Conservation (phyloP, 2,888 invertebrate species). For the Girardia tigrina region DNA sequence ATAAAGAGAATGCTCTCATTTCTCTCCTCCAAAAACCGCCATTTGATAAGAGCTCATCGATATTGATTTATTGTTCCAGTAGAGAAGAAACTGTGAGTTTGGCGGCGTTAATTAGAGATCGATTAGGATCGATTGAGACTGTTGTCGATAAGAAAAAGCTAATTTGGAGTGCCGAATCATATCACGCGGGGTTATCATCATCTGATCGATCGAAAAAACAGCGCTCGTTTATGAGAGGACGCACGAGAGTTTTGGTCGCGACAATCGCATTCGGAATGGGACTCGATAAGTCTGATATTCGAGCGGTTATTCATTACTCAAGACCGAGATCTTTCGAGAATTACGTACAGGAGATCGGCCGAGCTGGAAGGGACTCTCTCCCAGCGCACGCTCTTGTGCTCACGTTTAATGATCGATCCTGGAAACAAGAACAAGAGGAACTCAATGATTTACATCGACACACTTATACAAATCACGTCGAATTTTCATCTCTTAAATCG, state of each 20-base stretch:
- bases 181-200: slow-evolving; percentile 78
- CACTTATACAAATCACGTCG: slow-evolving; percentile 72
- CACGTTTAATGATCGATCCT: background rate
- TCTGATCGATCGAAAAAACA: slow-evolving; percentile 69
- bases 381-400: slow-evolving; percentile 50
- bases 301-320: slow-evolving; percentile 52
- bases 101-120: slow-evolving; percentile 66
- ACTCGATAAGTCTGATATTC: slow-evolving; percentile 52
- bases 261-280: slow-evolving; percentile 54
- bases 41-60: slow-evolving; percentile 59
- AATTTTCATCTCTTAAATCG: slow-evolving; percentile 68
- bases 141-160: background rate
- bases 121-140: slow-evolving; percentile 55
- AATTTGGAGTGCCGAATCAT: slow-evolving; percentile 58
- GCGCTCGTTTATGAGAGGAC: slow-evolving; percentile 61
- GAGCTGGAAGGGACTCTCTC: slow-evolving; percentile 52
- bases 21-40: slow-evolving; percentile 59
- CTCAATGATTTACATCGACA: slow-evolving; percentile 71
- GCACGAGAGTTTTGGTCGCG: slow-evolving; percentile 57
- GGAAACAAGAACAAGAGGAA: slow-evolving; percentile 54
- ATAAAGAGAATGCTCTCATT: slow-evolving; percentile 56
- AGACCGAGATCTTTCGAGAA: slow-evolving; percentile 52
- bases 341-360: slow-evolving; percentile 53
- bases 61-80: slow-evolving; percentile 82
- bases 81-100: slow-evolving; percentile 73